Conservation (phyloP, 2,888 invertebrate genomes). For the Tipula unca region DNA sequence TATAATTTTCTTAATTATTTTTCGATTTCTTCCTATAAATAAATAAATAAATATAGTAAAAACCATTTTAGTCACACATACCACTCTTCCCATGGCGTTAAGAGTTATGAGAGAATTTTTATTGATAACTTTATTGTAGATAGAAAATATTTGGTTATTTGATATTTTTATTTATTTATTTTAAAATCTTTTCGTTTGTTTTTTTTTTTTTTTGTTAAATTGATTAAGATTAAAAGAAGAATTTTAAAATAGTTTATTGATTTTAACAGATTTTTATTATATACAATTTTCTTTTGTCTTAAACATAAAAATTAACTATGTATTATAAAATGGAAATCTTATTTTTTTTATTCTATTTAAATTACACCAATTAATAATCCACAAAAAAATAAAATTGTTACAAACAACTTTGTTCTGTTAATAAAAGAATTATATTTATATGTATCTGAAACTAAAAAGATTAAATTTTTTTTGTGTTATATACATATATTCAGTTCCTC, state of each 20-base stretch:
- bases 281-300: neutral
- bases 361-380: constrained; percentile 8
- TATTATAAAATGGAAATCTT: neutral
- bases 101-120: neutral
- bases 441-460: neutral
- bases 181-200: neutral
- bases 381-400: neutral
- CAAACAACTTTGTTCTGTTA: neutral
- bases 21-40: neutral
- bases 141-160: neutral
- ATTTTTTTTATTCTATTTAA: neutral
- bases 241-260: neutral
- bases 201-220: neutral
- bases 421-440: neutral
- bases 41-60: neutral
- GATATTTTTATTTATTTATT: neutral
- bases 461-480: neutral
- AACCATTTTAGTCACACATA: neutral
- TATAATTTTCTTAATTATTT: neutral
- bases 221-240: neutral
- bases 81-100: neutral
- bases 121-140: neutral
- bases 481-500: neutral
- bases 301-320: neutral
- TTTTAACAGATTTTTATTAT: neutral